A percentile compares a stretch with the other conserved stretches of the same genome.
Conservation (phyloP, 2,113 vertebrate genomes). For the Ceyx cyanopectus region DNA sequence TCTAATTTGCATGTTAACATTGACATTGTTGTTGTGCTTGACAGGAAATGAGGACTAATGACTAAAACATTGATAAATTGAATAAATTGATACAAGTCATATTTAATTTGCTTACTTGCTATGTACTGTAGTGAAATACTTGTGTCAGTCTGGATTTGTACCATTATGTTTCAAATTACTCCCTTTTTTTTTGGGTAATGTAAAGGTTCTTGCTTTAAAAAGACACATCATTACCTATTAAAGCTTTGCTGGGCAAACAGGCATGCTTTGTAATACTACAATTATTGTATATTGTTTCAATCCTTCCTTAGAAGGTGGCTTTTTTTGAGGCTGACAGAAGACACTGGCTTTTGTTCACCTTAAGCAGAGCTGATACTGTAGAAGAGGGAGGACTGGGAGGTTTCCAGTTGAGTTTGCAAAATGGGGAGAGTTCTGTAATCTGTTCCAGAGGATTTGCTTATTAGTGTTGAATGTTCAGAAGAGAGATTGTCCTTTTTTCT, state of each 20-base stretch:
- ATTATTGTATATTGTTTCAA: neutral
- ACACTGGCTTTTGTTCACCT: neutral
- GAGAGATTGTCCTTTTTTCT: neutral
- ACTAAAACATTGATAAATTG: constrained; percentile 14
- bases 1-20: neutral
- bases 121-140: neutral
- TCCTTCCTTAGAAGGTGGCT: neutral
- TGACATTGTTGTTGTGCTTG: constrained; percentile 7
- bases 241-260: neutral
- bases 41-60: neutral
- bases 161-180: neutral
- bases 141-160: neutral
- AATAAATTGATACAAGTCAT: neutral
- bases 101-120: neutral
- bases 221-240: neutral
- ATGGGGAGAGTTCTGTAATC: neutral
- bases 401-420: neutral
- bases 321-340: neutral
- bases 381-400: neutral
- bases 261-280: neutral
- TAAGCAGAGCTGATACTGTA: neutral
- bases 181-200: neutral
- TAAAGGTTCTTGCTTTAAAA: neutral
- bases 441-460: neutral
- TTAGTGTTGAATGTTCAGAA: neutral